These are phyloP conservation scores for Amphimedon queenslandica DNA, from an alignment of 37 sponge, comb jelly and placozoan genomes.

Conservation along the genomic window DNA sequence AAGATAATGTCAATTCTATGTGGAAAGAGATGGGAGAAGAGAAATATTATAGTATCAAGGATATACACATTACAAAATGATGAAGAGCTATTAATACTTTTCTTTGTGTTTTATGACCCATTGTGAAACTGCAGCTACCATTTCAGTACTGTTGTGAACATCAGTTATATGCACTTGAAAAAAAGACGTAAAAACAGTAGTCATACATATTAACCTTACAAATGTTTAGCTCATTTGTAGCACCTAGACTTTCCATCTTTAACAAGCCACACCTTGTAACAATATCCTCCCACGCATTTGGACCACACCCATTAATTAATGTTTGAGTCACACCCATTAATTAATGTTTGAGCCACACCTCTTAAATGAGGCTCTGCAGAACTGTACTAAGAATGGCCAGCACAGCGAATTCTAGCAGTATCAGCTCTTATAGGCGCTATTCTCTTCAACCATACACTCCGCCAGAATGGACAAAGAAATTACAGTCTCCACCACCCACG, in stretches of 20 bases:
- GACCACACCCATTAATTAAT: background rate
- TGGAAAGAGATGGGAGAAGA: background rate
- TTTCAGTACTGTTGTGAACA: background rate
- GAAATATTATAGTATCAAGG: background rate
- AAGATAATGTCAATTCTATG: conserved; percentile 65
- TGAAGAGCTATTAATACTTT: background rate
- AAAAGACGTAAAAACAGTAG: no score
- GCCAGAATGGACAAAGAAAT: background rate
- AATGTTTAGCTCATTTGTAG: no score
- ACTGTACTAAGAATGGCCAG: no score
- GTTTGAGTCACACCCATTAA: background rate
- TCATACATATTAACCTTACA: no score
- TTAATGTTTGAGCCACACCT: background rate
- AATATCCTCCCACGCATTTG: no score
- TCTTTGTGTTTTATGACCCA: background rate
- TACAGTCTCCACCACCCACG: background rate
- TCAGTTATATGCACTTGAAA: background rate
- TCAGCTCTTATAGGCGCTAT: background rate
- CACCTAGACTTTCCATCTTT: no score
- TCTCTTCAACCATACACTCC: background rate
- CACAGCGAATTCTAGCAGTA: no score
- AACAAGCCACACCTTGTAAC: no score
- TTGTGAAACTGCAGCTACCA: background rate
- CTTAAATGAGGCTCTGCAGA: no score
- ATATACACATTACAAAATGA: background rate